phyloP scores from a whole-genome alignment of 1,140 invertebrate species.

The Acromyrmex charruanus region DNA sequence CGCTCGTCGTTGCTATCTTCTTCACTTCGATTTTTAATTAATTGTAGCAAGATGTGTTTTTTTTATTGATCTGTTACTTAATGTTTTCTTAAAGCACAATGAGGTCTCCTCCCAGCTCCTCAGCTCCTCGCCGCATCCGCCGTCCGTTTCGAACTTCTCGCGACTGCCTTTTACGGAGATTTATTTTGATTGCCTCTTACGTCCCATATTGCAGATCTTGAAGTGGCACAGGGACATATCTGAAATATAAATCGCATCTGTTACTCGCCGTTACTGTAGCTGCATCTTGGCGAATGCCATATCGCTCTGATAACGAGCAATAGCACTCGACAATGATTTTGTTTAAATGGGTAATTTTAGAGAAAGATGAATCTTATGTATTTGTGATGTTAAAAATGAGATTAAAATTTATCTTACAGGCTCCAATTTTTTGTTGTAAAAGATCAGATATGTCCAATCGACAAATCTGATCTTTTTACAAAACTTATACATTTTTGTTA shows the following conservation, averaged over 20 bases:
- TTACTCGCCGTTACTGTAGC: constrained; percentile 18
- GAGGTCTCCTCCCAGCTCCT: constrained; percentile 18
- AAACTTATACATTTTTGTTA: no score
- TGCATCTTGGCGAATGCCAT: neutral
- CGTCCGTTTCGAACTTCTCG: constrained; percentile 46
- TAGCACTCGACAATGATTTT: no score
- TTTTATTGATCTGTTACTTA: constrained; percentile 57
- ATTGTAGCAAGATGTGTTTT: constrained; percentile 37
- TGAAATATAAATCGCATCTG: constrained; percentile 77
- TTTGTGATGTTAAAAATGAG: no score
- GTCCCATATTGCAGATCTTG: constrained; percentile 89
- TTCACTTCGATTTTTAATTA: constrained; percentile 29
- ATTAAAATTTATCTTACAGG: no score
- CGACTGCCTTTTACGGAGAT: constrained; percentile 31
- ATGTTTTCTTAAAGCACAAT: constrained; percentile 58
- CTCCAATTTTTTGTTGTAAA: no score
- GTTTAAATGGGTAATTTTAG: no score
- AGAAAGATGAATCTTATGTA: no score
- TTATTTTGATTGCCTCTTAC: constrained; percentile 85
- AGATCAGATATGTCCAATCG: no score
- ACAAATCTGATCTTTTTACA: no score
- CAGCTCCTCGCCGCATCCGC: constrained; percentile 33
- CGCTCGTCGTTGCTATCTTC: constrained; percentile 50
- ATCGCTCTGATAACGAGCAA: neutral
- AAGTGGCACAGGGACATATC: constrained; percentile 89